Percentiles rank a stretch among this genome's conserved stretches.
Conservation (phyloP, 2,113 vertebrate genomes). For the Lepisosteus oculatus region DNA sequence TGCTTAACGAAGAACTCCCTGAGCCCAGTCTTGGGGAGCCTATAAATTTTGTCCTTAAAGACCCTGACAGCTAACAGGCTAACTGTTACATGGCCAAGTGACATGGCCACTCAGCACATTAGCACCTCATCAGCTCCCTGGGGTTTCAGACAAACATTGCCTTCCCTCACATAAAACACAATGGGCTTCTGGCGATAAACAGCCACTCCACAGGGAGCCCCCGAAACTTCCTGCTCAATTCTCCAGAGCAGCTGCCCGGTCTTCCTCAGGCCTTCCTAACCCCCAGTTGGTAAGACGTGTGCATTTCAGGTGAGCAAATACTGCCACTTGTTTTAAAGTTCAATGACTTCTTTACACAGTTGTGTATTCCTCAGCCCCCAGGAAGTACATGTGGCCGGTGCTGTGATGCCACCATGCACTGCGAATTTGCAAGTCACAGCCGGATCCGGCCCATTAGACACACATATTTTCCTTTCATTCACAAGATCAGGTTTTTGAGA, state of each 20-base stretch:
- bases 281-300: slow-evolving; percentile 56
- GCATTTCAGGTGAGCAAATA: slow-evolving; percentile 91
- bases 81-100: slow-evolving; percentile 67
- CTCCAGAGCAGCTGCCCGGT: slow-evolving; percentile 66
- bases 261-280: slow-evolving; percentile 44
- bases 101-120: slow-evolving; percentile 67
- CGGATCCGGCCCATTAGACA: slow-evolving; percentile 60
- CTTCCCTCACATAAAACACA: slow-evolving; percentile 73
- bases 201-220: slow-evolving; percentile 55
- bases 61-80: slow-evolving; percentile 61
- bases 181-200: slow-evolving; percentile 75
- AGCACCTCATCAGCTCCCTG: slow-evolving; percentile 89
- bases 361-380: slow-evolving; percentile 72
- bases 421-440: slow-evolving; percentile 65
- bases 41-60: slow-evolving; percentile 66
- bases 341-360: slow-evolving; percentile 63
- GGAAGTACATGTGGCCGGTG: slow-evolving; percentile 58
- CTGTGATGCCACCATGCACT: slow-evolving; percentile 49
- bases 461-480: slow-evolving; percentile 56
- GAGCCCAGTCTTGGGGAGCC: slow-evolving; percentile 54
- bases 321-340: slow-evolving; percentile 76
- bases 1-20: slow-evolving; percentile 63
- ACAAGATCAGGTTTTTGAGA: slow-evolving; percentile 34
- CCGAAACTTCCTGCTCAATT: slow-evolving; percentile 75
- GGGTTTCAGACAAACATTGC: slow-evolving; percentile 80